Percentiles rank a stretch among this genome's conserved stretches.
These are phyloP conservation scores for Athripsodes cinereus DNA, from an alignment of 2,888 invertebrate genomes.

Conservation along the genomic window DNA sequence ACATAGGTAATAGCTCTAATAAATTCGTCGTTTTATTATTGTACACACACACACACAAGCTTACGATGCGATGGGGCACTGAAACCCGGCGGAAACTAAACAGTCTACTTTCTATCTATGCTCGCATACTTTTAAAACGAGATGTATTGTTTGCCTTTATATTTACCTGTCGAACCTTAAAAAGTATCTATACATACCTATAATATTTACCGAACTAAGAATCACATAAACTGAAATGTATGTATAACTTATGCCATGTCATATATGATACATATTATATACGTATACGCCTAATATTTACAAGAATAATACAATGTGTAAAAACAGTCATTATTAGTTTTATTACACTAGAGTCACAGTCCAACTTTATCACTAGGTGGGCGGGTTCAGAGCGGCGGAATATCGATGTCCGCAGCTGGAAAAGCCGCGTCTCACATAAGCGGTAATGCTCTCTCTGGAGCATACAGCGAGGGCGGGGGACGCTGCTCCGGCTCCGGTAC, in stretches of 20 bases:
- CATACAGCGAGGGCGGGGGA: constrained; percentile 40
- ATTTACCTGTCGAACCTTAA: too few relatives aligned
- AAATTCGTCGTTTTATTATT: constrained; percentile 21
- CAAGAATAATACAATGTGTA: constrained; percentile 18
- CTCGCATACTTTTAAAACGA: not conserved
- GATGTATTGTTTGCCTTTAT: too few relatives aligned
- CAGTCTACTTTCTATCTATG: constrained; percentile 11
- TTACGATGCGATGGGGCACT: constrained; percentile 11
- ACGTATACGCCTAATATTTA: constrained; percentile 15
- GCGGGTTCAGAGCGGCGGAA: constrained; percentile 55
- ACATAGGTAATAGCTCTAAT: constrained; percentile 22
- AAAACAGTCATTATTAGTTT: constrained; percentile 9
- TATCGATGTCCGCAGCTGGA: constrained; percentile 59
- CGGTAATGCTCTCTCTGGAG: constrained; percentile 55
- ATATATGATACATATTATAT: not conserved
- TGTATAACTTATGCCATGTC: not conserved
- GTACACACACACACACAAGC: constrained; percentile 10
- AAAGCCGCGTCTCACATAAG: constrained; percentile 61
- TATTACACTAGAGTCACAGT: not conserved
- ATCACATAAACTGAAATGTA: constrained; percentile 18
- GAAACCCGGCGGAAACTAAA: constrained; percentile 10
- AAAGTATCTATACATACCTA: too few relatives aligned
- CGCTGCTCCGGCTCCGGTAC: constrained; percentile 57
- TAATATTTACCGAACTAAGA: not conserved
- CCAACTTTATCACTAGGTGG: constrained; percentile 7